A percentile compares a stretch with the other conserved stretches of the same genome.
phyloP scores from a whole-genome alignment of 2,888 invertebrate genomes.

The Nasonovia ribisnigri region DNA sequence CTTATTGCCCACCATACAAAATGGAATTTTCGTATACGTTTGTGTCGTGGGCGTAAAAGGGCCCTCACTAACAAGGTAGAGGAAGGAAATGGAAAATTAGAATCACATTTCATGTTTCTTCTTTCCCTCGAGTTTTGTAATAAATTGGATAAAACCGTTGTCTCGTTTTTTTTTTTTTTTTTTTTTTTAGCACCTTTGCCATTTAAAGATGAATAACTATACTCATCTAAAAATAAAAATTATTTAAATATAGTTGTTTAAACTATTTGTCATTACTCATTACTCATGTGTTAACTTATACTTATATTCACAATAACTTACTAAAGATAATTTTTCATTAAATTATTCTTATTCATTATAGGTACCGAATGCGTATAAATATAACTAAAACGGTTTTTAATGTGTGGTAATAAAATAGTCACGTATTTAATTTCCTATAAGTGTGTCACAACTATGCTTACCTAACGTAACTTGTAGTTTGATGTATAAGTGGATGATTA shows the following conservation, averaged over 20 bases:
- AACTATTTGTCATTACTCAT: background rate
- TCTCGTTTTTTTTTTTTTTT: constrained; percentile 9
- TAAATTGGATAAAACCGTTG: constrained; percentile 55
- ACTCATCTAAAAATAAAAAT: background rate
- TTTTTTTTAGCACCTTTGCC: background rate
- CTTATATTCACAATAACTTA: background rate
- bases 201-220: constrained; percentile 2
- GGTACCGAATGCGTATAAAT: background rate
- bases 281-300: background rate
- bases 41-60: constrained; percentile 37
- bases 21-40: constrained; percentile 49
- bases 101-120: constrained; percentile 62
- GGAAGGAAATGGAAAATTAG: constrained; percentile 59
- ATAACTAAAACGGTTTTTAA: background rate
- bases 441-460: background rate
- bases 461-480: background rate
- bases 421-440: background rate
- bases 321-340: background rate
- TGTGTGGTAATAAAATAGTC: background rate
- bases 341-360: background rate
- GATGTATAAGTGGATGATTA: background rate
- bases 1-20: constrained; percentile 4
- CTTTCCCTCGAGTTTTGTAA: constrained; percentile 23
- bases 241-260: background rate
- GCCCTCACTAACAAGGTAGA: constrained; percentile 31